phyloP scores from a whole-genome alignment of 1,140 invertebrate genomes.

The Venustaconcha ellipsiformis region DNA sequence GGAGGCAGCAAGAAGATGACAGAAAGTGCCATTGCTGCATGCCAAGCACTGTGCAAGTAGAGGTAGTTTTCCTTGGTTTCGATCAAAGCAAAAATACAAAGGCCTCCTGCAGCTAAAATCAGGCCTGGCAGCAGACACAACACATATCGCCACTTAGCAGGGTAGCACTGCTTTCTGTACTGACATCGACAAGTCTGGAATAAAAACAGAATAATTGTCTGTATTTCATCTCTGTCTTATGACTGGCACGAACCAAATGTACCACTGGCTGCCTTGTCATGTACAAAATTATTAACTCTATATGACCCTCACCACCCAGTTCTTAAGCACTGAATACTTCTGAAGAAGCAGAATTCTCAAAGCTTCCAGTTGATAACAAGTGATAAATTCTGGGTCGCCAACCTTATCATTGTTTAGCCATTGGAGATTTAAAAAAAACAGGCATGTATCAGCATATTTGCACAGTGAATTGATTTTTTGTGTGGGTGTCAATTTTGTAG shows the following conservation, averaged over 20 bases:
- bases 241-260: not conserved
- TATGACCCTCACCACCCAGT: too few relatives aligned
- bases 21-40: slow-evolving; percentile 80
- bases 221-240: not conserved
- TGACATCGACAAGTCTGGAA: slow-evolving; percentile 68
- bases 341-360: too few relatives aligned
- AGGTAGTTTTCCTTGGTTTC: slow-evolving; percentile 80
- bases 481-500: too few relatives aligned
- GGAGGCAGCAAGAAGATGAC: slow-evolving; percentile 84
- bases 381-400: too few relatives aligned
- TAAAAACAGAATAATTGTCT: slow-evolving; percentile 15
- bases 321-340: too few relatives aligned
- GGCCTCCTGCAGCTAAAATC: slow-evolving; percentile 78
- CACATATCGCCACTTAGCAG: slow-evolving; percentile 60
- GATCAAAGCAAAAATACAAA: slow-evolving; percentile 85
- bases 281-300: too few relatives aligned
- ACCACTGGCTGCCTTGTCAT: too few relatives aligned
- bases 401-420: too few relatives aligned
- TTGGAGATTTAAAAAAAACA: too few relatives aligned
- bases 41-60: slow-evolving; percentile 91
- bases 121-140: slow-evolving; percentile 81
- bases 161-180: slow-evolving; percentile 60
- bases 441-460: too few relatives aligned
- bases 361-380: too few relatives aligned
- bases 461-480: too few relatives aligned